Evolutionary conservation across 2,888 invertebrate species (phyloP), one percentile per base, ranked within the genome.

Genomic region (Ceriagrion tenellum): DNA sequence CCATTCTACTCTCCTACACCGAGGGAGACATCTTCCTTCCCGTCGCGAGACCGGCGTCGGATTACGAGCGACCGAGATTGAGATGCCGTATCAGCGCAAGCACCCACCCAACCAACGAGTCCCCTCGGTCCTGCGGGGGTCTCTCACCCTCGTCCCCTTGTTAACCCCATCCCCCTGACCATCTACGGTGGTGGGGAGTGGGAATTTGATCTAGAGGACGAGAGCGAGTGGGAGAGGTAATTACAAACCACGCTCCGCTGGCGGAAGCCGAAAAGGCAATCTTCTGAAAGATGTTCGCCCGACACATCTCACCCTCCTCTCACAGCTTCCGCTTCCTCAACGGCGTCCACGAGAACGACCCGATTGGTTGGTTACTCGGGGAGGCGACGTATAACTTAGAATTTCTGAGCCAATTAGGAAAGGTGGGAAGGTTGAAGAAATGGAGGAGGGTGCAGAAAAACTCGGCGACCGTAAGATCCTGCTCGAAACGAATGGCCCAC

Each of bases 51-150:
- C 10, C 69, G 16, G 81, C 35, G 35, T 23, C 81, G 81, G 81
- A 81, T 81, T 81, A 81, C 81, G 81, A 81, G 35, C 26, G 81
- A 81, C 35, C 47, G 23, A 74, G 93, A 93, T 93, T 93, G 69
- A 93, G 81, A 26, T 26, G 26, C 35, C 81, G 81, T 16, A 10
- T 81, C 35, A 81, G 81, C 35, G 26, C 30, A 20, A 69, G 81
- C 81, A 6, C 81, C 35, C 81, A 18, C 35, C 81, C 30, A 16
- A 12, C 81, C 30, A 16, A 12, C 35, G 13, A 16, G 30, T 81
- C 13, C 35, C 81, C 18, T 55, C 89, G 26, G 55, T 89, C n/a
- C 47, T n/a, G 4, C 35, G 26, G 55, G 26, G 55, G 26, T 6
- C 16, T 16, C 55, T 55, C 89, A 55, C 90, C 23, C 59, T 59